phyloP scores from a whole-genome alignment of 1,140 invertebrate genomes.

The Xylocopa sonorina region DNA sequence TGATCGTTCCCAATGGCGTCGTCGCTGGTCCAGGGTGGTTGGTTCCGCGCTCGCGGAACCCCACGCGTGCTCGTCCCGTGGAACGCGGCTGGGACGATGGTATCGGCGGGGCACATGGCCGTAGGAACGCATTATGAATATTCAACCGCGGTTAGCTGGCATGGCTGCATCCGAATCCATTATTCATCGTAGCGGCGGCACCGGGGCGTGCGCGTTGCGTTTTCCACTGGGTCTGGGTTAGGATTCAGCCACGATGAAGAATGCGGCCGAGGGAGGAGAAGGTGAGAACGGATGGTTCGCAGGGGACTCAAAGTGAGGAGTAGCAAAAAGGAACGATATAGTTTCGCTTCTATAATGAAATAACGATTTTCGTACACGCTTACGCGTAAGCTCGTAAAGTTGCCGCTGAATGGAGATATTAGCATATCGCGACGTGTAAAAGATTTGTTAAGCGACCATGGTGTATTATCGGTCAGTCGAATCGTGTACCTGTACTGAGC shows the following conservation, averaged over 20 bases:
- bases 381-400: too few relatives aligned
- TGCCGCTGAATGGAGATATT: too few relatives aligned
- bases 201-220: constrained; percentile 65
- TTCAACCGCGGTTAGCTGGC: constrained; percentile 74
- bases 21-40: constrained; percentile 19
- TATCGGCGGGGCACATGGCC: constrained; percentile 31
- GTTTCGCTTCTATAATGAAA: too few relatives aligned
- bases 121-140: constrained; percentile 76
- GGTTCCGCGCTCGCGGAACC: not conserved
- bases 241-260: too few relatives aligned
- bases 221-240: constrained; percentile 59
- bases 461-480: too few relatives aligned
- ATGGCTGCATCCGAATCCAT: constrained; percentile 79
- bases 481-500: too few relatives aligned
- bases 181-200: constrained; percentile 76
- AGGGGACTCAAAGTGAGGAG: too few relatives aligned
- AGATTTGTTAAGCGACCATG: too few relatives aligned
- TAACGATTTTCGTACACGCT: too few relatives aligned
- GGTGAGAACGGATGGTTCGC: too few relatives aligned
- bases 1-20: constrained; percentile 39
- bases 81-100: constrained; percentile 24
- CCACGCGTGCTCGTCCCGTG: constrained; percentile 9
- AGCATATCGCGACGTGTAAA: too few relatives aligned
- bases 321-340: too few relatives aligned
- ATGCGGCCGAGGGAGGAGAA: not conserved